These are phyloP conservation scores for Paramuricea clavata DNA, from an alignment of 92 coral and sea anemone genomes.

Conservation along the genomic window DNA sequence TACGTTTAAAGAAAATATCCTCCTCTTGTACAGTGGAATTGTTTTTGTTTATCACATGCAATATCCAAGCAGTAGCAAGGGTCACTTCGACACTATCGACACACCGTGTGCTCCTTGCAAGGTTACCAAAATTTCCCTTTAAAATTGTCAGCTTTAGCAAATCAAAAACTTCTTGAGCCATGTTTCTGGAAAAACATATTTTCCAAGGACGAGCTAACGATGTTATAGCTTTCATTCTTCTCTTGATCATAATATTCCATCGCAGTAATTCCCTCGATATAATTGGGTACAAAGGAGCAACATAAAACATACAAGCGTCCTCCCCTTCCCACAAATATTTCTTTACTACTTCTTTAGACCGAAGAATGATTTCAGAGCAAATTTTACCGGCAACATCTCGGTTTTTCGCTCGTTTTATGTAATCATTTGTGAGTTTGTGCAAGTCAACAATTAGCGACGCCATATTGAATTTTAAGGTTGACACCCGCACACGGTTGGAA, in stretches of 20 bases:
- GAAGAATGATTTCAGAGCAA: not conserved
- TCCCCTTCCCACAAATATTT: constrained; percentile 4
- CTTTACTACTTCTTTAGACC: constrained; percentile 14
- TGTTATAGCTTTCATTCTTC: constrained; percentile 32
- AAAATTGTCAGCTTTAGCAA: constrained; percentile 21
- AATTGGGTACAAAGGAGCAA: constrained; percentile 12
- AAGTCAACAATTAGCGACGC: constrained; percentile 9
- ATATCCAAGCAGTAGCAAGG: not conserved
- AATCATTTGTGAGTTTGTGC: not conserved
- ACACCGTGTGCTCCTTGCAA: constrained; percentile 4
- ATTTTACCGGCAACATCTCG: not conserved
- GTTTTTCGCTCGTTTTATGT: constrained; percentile 12
- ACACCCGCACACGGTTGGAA: too few relatives aligned
- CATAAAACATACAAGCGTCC: constrained; percentile 8
- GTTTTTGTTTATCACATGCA: not conserved
- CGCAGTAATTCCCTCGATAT: constrained; percentile 16
- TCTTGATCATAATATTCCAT: not conserved
- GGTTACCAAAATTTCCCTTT: constrained; percentile 7
- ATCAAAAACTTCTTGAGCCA: constrained; percentile 13
- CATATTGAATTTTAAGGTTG: not conserved
- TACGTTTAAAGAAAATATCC: constrained; percentile 1
- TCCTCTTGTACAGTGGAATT: not conserved
- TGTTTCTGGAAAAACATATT: not conserved
- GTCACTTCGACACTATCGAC: not conserved
- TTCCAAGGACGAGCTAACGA: constrained; percentile 24